Evolutionary conservation across 2,888 invertebrate species (phyloP).

Genomic region (Automeris io): DNA sequence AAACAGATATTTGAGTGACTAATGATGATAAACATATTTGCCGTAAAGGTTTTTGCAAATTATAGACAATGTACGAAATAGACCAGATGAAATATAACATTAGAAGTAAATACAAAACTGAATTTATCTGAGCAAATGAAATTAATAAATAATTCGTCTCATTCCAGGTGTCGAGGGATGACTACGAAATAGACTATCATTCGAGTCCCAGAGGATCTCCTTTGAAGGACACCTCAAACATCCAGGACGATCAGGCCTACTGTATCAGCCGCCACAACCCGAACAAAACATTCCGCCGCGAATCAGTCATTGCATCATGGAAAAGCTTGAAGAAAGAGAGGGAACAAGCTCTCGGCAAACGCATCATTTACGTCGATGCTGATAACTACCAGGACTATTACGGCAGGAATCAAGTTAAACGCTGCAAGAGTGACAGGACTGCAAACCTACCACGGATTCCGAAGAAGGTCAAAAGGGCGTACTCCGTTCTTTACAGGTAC

Average conservation of each 20-base stretch:
- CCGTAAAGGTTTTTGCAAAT: not conserved
- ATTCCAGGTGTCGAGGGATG: slow-evolving; percentile 69
- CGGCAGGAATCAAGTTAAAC: slow-evolving; percentile 63
- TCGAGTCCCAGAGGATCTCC: slow-evolving; percentile 64
- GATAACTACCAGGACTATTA: slow-evolving; percentile 64
- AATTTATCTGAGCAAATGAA: slow-evolving; percentile 18
- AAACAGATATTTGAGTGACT: too few species aligned
- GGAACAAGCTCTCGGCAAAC: slow-evolving; percentile 64
- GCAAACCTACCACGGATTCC: slow-evolving; percentile 43
- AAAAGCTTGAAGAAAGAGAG: slow-evolving; percentile 69
- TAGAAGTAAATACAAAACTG: slow-evolving; percentile 12
- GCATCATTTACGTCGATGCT: slow-evolving; percentile 61
- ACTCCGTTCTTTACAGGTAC: slow-evolving; percentile 66
- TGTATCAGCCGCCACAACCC: slow-evolving; percentile 71
- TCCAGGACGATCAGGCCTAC: slow-evolving; percentile 58
- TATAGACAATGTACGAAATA: not conserved
- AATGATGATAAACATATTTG: not conserved
- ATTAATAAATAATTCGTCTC: slow-evolving; percentile 27
- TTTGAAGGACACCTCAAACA: slow-evolving; percentile 65
- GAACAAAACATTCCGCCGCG: slow-evolving; percentile 67
- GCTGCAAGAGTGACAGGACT: slow-evolving; percentile 66
- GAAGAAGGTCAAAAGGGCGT: slow-evolving; percentile 66
- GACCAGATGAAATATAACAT: not conserved
- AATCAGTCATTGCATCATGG: slow-evolving; percentile 73
- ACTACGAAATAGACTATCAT: slow-evolving; percentile 64